Conservation (phyloP, 2,113 vertebrate genomes). For the Phalacrocorax pelagicus region DNA sequence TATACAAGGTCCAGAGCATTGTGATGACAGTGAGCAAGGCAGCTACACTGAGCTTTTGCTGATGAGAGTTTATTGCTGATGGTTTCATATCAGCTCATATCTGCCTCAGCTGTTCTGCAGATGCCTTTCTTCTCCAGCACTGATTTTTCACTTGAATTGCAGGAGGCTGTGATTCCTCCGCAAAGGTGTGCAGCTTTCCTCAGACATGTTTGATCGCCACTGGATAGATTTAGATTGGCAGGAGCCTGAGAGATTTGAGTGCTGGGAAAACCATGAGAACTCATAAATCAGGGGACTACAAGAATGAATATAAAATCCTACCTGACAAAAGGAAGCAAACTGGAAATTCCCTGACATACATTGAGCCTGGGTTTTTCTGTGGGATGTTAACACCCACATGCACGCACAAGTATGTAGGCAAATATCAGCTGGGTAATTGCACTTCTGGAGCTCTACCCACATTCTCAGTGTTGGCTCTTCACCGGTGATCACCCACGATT, state of each 20-base stretch:
- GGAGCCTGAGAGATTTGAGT: background rate
- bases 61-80: conserved; percentile 11
- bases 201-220: background rate
- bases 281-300: background rate
- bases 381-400: background rate
- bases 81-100: background rate
- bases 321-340: background rate
- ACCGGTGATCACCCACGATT: background rate
- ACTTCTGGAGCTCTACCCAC: background rate
- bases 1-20: background rate
- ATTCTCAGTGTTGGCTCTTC: background rate
- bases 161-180: background rate
- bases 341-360: background rate
- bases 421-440: background rate
- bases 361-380: background rate
- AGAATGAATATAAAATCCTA: background rate
- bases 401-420: background rate
- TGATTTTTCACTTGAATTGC: background rate
- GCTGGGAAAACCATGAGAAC: background rate
- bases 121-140: background rate
- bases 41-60: background rate
- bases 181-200: background rate
- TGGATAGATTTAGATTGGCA: background rate
- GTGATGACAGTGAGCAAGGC: conserved; percentile 6
- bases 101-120: conserved; percentile 11